Base-by-base conservation (phyloP, 2,797 vertebrate species). In the Eulemur mongoz region DNA sequence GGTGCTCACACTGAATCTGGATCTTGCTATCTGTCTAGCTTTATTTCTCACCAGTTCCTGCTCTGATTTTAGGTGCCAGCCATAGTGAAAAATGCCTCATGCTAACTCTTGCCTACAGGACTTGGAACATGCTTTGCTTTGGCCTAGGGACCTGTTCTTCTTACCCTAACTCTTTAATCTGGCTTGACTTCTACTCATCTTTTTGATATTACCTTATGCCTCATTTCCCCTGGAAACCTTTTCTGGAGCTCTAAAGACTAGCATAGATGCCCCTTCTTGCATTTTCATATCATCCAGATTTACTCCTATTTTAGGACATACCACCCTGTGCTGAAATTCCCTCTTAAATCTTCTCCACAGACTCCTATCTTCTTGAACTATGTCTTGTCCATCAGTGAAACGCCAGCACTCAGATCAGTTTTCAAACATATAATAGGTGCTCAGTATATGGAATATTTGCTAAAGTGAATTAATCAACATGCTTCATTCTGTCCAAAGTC, bases 21-120 rank as follows among this genome's bases (percentile, higher is more conserved):
- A 54, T 69, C 30, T 76, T 61, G 5, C 40, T 57, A 4, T 67
- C 23, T 45, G 82, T 69, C 57, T 48, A 38, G n/a, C 30, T 79
- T 82, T 87, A 40, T 73, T 91, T 85, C 40, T 82, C 30, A 50
- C 38, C 12, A 57, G 27, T 54, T 90, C 14, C 15, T 81, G 30
- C 50, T 93, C 63, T 79, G 67, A 80, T 45, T 86, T 93, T 70
- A 84, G 38, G 48, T 89, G 65, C 23, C 67, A 96, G 70, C 12
- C 43, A 35, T 23, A 35, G 7, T n/a, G 38, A 89, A 87, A 92
- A 85, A 3, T 38, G 61, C 35, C 18, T 72, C 23, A 38, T 0
- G 6, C 12, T 84, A 80, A 86, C 7, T 69, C 38, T 85, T 57
- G 40, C 45, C 7, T 32, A 17, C 48, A 32, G 80, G 32, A 20